A percentile compares a stretch with the other conserved stretches of the same genome.
Conservation (phyloP, 2,888 invertebrate species). For the Acanthacorydalis orientalis region DNA sequence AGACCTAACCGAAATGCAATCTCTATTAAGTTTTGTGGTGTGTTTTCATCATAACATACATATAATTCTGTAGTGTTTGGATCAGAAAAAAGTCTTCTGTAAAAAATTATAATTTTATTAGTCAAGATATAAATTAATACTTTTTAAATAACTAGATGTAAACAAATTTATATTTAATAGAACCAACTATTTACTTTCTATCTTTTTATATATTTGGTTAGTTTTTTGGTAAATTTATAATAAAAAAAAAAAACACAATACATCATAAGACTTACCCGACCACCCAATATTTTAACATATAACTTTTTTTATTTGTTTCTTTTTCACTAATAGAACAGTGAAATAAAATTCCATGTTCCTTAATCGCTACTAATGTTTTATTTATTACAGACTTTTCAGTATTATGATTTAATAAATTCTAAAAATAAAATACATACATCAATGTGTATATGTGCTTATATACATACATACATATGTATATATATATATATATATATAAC, state of each 20-base stretch:
- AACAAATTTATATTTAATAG: not conserved
- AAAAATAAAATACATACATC: conserved; percentile 11
- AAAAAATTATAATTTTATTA: conserved; percentile 15
- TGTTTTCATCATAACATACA: conserved; percentile 70
- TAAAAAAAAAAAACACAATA: no score
- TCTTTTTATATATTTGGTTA: not conserved
- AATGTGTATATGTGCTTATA: not conserved
- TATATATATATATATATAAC: not conserved
- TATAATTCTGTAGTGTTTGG: conserved; percentile 68
- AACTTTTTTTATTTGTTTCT: conserved; percentile 22
- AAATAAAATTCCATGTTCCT: conserved; percentile 71
- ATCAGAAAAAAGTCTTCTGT: conserved; percentile 55
- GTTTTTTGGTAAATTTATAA: no score
- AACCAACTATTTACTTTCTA: not conserved
- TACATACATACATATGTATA: no score
- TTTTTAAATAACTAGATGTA: not conserved
- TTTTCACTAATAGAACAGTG: conserved; percentile 32
- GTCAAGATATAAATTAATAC: not conserved
- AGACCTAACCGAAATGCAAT: conserved; percentile 62
- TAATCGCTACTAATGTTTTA: conserved; percentile 59
- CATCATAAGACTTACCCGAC: conserved; percentile 41
- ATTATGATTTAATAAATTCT: conserved; percentile 27
- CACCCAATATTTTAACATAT: conserved; percentile 52
- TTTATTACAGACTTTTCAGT: conserved; percentile 34
- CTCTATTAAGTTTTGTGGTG: conserved; percentile 79